Evolutionary conservation across 23 tunicate genomes (phyloP).

Genomic region (Styela clava): DNA sequence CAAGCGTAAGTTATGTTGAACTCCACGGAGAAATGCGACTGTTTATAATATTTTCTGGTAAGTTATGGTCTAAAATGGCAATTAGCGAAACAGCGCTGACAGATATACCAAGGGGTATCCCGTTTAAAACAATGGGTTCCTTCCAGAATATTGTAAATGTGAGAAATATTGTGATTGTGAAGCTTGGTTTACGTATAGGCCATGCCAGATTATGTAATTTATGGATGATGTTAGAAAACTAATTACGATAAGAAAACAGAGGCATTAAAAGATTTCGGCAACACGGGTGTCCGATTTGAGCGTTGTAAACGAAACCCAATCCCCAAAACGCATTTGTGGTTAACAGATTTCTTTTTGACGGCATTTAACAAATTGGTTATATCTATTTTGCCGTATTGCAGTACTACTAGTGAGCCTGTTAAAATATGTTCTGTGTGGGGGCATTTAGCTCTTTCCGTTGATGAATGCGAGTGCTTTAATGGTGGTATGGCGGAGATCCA

Average conservation of each 20-base stretch:
- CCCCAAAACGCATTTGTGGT: not conserved
- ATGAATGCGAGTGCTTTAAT: not conserved
- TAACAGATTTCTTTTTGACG: not conserved
- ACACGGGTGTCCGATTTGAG: not conserved
- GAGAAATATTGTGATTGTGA: no score
- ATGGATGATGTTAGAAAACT: not conserved
- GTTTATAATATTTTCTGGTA: no score
- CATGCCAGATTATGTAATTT: not conserved
- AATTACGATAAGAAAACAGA: no score
- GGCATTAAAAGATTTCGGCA: not conserved
- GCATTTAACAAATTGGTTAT: not conserved
- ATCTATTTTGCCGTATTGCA: not conserved
- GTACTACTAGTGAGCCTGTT: no score
- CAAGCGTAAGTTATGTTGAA: no score
- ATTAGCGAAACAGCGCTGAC: no score
- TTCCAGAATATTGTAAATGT: no score
- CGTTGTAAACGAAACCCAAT: not conserved
- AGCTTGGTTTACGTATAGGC: not conserved
- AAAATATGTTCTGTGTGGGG: not conserved
- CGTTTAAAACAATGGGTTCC: no score
- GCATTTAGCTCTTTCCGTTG: not conserved
- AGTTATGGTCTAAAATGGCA: no score
- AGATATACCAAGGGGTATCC: no score
- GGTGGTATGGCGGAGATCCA: not conserved
- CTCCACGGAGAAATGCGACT: no score